Base-by-base conservation (phyloP, 2,797 vertebrate species). In the Enteromius treurensis region DNA sequence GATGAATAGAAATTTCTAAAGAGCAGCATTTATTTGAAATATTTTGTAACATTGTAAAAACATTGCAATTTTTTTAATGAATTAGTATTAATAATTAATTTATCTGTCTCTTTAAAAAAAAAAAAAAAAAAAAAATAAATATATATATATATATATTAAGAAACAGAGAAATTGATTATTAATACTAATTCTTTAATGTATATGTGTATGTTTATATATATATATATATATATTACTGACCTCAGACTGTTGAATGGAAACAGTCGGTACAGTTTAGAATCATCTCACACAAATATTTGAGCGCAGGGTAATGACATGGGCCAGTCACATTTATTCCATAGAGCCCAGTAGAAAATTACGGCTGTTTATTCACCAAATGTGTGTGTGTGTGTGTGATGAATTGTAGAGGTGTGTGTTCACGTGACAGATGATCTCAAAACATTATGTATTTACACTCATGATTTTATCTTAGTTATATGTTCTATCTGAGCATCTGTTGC, bases 401-500 rank as follows among this genome's bases (percentile, higher is more conserved):
- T 21, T 5, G 8, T 74, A 15, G 45, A 17, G 77, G 73, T 84
- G 83, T 79, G 78, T 78, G 49, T 78, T 19, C 34, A 32, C 69
- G 26, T 53, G 62, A 21, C 29, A 40, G 70, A 73, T 78, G 2
- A 1, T 19, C 5, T 15, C 1, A n/a, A 49, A 32, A 17, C 26
- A 17, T 11, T 5, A 11, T 14, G 5, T 32, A 9, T 70, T 26
- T 47, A 26, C 6, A 15, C 13, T 17, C 78, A 62, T 32, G 47
- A 74, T 53, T n/a, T 51, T 32, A 26, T 19, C 42, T 76, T 37
- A 67, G 34, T 60, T 37, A 45, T 23, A 13, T 76, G 5, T 19
- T 19, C 80, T 65, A 15, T 82, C 42, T 40, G 29, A 70, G 67
- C 49, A 19, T 45, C 71, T 40, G 17, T 90, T 89, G 10, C 26